Conservation (phyloP, 2,113 vertebrate genomes). For the Nothobranchius furzeri region DNA sequence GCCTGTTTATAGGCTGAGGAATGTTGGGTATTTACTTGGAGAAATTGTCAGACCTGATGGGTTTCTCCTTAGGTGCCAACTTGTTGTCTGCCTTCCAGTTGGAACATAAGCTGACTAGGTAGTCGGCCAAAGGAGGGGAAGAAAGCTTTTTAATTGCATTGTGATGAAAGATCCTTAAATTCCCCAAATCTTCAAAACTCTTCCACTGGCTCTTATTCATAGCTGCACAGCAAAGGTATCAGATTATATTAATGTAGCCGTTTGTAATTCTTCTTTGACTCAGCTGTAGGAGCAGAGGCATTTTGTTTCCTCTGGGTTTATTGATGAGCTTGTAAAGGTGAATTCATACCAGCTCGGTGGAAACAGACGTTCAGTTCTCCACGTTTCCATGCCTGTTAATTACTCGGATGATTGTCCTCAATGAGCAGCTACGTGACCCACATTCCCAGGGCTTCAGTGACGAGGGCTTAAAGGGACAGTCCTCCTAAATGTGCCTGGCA, state of each 20-base stretch:
- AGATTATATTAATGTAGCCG: slow-evolving; percentile 9
- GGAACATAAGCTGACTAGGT: slow-evolving; percentile 53
- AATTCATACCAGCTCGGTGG: slow-evolving; percentile 38
- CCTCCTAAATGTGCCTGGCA: slow-evolving; percentile 15
- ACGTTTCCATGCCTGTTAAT: slow-evolving; percentile 61
- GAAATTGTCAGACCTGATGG: slow-evolving; percentile 53
- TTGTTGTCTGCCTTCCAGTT: slow-evolving; percentile 53
- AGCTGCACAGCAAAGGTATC: background rate
- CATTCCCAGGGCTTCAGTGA: slow-evolving; percentile 56
- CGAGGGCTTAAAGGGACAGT: slow-evolving; percentile 53
- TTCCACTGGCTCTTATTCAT: slow-evolving; percentile 1
- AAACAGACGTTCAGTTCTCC: slow-evolving; percentile 40
- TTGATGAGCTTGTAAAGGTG: slow-evolving; percentile 34
- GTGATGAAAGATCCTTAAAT: slow-evolving; percentile 56
- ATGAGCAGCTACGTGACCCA: slow-evolving; percentile 55
- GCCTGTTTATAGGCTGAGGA: slow-evolving; percentile 48
- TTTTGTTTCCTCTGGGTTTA: slow-evolving; percentile 20
- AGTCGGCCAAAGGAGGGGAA: slow-evolving; percentile 15
- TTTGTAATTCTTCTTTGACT: background rate
- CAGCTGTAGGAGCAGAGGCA: background rate
- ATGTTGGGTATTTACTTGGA: slow-evolving; percentile 62
- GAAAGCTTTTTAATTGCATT: slow-evolving; percentile 54
- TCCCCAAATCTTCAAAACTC: background rate
- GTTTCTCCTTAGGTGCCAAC: slow-evolving; percentile 64
- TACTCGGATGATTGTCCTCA: slow-evolving; percentile 57